Conservation (phyloP, 2,888 invertebrate species). For the Leucophora obtusa region DNA sequence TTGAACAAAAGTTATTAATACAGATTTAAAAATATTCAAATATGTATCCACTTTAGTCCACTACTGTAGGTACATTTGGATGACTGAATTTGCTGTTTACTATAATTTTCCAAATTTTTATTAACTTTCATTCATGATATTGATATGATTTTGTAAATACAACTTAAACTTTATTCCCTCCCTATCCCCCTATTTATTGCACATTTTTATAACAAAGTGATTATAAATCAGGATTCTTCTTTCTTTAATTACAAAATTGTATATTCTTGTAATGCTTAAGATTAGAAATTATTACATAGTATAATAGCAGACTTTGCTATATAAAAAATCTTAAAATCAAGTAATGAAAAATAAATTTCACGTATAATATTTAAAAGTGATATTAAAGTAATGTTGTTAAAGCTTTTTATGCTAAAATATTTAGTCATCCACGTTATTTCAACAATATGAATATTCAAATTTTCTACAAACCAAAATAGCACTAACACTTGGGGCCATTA, state of each 20-base stretch:
- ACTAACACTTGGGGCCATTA: slow-evolving; percentile 40
- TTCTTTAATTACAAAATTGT: background rate
- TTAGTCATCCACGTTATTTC: background rate
- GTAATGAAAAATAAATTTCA: background rate
- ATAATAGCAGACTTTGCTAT: no score
- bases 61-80: no score
- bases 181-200: slow-evolving; percentile 19
- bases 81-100: no score
- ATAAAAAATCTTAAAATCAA: background rate
- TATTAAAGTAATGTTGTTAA: background rate
- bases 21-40: no score
- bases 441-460: slow-evolving; percentile 54
- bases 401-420: background rate
- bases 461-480: background rate
- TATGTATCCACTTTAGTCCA: no score
- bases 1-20: no score
- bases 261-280: background rate
- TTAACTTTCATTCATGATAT: no score
- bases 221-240: slow-evolving; percentile 45
- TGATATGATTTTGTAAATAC: slow-evolving; percentile 43
- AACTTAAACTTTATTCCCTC: background rate
- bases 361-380: background rate
- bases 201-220: slow-evolving; percentile 37
- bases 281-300: slow-evolving; percentile 1
- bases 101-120: no score